Evolutionary conservation across 2,797 vertebrate species (phyloP), one percentile per base, ranked within the genome.

Genomic region (Synaphobranchus kaupii): DNA sequence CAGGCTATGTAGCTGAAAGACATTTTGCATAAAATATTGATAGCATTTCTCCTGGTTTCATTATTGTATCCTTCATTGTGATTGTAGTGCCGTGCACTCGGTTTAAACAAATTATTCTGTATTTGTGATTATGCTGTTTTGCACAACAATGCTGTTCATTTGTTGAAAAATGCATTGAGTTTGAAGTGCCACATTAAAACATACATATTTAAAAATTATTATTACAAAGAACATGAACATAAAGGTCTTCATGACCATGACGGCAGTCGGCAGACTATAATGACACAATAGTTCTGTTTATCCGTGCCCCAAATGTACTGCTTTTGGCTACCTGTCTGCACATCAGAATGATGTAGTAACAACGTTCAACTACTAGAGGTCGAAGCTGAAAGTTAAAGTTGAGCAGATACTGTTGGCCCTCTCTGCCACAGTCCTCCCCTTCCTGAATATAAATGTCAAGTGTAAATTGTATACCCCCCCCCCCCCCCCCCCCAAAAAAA

Each of bases 11-110:
- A 78, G 73, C 73, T 78, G 73, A 20, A 17, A 78, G 73, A 47
- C 73, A 44, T 44, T 78, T 39, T 78, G 15, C 39, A 78, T 78
- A 6, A 78, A 78, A 78, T 78, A 78, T 78, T 47, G 39, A 78
- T 78, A 8, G 73, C 15, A 47, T 78, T 78, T 22, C 15, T 17
- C 4, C 39, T 20, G 34, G 34, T 78, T 39, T 78, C 44, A 78
- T 78, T 78, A 39, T 44, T 78, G 47, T 20, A 47, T 78, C 73
- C 5, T 39, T 78, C 15, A 44, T 78, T 78, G 34, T 78, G 73
- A 39, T 44, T 44, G 34, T 78, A 17, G 34, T 39, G 31, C 34
- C 44, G 5, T 31, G 5, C 39, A 47, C 39, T 78, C 31, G 22
- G 31, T 39, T 78, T 47, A 39, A 44, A 9, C 39, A 22, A 78